Evolutionary conservation across 2,888 invertebrate species (phyloP).

Genomic region (Archaeoteleia sp.): DNA sequence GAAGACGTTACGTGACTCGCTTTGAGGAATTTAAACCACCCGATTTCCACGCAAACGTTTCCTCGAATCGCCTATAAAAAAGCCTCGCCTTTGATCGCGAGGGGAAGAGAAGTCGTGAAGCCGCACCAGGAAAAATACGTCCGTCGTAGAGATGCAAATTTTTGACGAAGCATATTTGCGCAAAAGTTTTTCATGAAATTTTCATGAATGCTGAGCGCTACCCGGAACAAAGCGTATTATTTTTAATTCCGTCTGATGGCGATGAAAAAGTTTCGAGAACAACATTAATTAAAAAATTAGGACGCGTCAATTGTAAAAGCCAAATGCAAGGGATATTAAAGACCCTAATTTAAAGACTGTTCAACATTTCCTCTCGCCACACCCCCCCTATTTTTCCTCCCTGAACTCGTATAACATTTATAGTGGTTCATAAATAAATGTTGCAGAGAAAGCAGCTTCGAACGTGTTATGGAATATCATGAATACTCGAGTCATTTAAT

Average conservation of each 20-base stretch:
- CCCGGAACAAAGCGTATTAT: no score
- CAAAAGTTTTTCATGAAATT: slow-evolving; percentile 32
- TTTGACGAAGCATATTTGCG: slow-evolving; percentile 25
- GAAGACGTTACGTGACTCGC: slow-evolving; percentile 52
- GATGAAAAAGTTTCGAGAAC: no score
- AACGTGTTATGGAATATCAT: slow-evolving; percentile 17
- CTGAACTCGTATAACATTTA: no score
- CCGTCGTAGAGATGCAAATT: slow-evolving; percentile 43
- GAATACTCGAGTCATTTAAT: slow-evolving; percentile 38
- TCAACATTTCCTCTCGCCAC: no score
- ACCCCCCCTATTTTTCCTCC: no score
- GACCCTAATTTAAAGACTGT: no score
- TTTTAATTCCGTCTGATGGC: no score
- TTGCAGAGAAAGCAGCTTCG: slow-evolving; percentile 21
- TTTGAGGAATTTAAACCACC: slow-evolving; percentile 51
- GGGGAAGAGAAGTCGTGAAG: slow-evolving; percentile 33
- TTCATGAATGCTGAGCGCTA: neutral
- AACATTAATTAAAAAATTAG: no score
- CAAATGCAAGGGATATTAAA: no score
- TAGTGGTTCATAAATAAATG: neutral
- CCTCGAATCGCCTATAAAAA: slow-evolving; percentile 45
- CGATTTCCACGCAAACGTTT: slow-evolving; percentile 50
- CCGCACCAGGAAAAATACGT: slow-evolving; percentile 35
- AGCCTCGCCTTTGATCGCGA: slow-evolving; percentile 23
- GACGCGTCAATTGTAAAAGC: no score